These are phyloP conservation scores for Odontomachus brunneus DNA, from an alignment of 1,140 invertebrate genomes.

Conservation along the genomic window DNA sequence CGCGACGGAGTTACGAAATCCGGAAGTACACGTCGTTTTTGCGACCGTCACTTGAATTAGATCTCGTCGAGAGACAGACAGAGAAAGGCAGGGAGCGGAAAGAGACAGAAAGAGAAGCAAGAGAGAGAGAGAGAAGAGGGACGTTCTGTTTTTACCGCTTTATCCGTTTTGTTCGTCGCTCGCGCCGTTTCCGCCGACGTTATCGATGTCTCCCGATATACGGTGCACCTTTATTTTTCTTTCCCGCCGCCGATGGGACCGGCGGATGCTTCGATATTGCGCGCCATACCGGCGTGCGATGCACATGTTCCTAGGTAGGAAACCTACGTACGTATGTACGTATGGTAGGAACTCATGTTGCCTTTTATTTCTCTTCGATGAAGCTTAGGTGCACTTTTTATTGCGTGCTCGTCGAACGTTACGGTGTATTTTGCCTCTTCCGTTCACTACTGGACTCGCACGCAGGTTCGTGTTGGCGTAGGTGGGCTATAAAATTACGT, in stretches of 20 bases:
- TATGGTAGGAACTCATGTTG: not conserved
- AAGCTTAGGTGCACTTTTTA: conserved; percentile 41
- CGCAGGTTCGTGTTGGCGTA: not conserved
- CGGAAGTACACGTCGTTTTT: conserved; percentile 1
- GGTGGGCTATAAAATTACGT: conserved; percentile 28
- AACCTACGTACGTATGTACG: too few relatives aligned
- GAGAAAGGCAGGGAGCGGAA: too few relatives aligned
- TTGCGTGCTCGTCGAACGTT: conserved; percentile 12
- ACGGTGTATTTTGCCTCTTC: conserved; percentile 18
- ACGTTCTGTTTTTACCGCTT: conserved; percentile 5
- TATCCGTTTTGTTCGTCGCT: conserved; percentile 21
- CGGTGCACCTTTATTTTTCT: conserved; percentile 24
- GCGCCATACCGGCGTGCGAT: not conserved
- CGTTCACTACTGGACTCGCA: not conserved
- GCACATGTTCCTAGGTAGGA: not conserved
- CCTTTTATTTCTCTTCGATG: conserved; percentile 37
- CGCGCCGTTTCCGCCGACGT: conserved; percentile 7
- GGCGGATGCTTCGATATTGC: conserved; percentile 31
- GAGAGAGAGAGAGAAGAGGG: too few relatives aligned
- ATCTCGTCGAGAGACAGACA: not conserved
- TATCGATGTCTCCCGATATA: conserved; percentile 45
- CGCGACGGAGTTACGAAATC: conserved; percentile 13
- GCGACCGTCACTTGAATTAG: conserved; percentile 8
- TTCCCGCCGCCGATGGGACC: not conserved
- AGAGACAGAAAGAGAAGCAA: not conserved